Conservation (phyloP, 2,797 vertebrate genomes). For the Odontamblyopus rebecca region DNA sequence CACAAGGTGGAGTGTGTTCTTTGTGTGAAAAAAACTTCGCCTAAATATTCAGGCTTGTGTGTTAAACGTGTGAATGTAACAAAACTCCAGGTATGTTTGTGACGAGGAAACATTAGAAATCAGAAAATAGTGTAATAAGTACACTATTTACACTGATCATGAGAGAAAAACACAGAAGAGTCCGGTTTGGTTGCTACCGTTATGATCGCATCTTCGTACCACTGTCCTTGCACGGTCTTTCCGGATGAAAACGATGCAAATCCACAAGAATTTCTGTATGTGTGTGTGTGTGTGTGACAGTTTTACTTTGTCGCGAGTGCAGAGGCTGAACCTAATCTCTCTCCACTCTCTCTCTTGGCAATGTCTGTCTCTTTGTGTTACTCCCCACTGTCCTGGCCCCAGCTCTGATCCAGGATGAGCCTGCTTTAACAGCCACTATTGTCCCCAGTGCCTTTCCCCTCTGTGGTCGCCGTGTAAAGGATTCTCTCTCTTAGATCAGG, state of each 20-base stretch:
- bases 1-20: no score
- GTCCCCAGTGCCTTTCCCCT: conserved; percentile 51
- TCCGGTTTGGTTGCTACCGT: neutral
- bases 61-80: no score
- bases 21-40: no score
- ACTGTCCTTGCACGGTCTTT: conserved; percentile 9
- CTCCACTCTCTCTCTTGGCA: conserved; percentile 46
- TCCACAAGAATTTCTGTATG: conserved; percentile 30
- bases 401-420: conserved; percentile 70
- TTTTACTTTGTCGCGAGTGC: conserved; percentile 19
- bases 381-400: conserved; percentile 56
- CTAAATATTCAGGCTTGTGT: no score
- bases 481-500: conserved; percentile 72
- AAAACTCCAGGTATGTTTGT: no score
- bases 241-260: conserved; percentile 14
- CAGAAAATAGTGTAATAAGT: no score
- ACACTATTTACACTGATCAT: neutral
- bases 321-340: conserved; percentile 44
- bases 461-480: conserved; percentile 56
- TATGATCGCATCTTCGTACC: conserved; percentile 24
- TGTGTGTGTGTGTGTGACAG: conserved; percentile 30
- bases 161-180: neutral
- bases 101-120: no score
- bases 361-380: conserved; percentile 51
- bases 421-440: conserved; percentile 54